Base-by-base conservation (phyloP, 2,113 vertebrate species). In the Actenoides lindsayi region DNA sequence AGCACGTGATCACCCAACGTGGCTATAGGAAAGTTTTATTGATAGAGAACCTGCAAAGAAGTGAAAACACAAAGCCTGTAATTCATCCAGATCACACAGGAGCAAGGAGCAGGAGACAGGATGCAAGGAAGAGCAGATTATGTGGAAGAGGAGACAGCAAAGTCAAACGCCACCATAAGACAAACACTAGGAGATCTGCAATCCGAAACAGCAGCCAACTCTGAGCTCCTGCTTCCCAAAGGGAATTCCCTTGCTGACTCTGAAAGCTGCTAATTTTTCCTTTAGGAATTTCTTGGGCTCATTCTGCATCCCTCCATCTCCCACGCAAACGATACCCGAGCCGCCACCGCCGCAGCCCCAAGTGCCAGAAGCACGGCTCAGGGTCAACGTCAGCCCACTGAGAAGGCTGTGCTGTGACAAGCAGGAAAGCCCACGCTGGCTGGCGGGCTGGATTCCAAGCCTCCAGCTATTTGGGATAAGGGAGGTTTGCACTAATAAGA, bases 401-500 rank as follows among this genome's bases (percentile, higher is more conserved):
- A 65, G 73, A 2, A 65, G 46, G 27, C 21, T 41, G 9, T 56
- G 5, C 60, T 71, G 73, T 3, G 64, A 75, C 84, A 84, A 39
- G 14, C 30, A 84, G 84, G 70, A 57, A 46, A 78, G 62, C 80
- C 91, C 85, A 81, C 16, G 9, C 94, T 37, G 70, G 6, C 82
- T 74, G 56, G 8, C 1, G 1, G 82, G 82, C 92, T 92, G 69
- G 5, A 68, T 82, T 83, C 88, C 83, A 83, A 89, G 70, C 94
- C 93, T 77, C 2, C 35, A 87, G 96, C 96, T 93, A 67, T 77
- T 88, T 90, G 78, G 67, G 87, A 87, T n/a, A 30, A 71, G 30
- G 59, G 59, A 91, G 46, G 24, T 48, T 83, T 85, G 87, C 87
- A 56, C 77, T 92, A 91, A 95, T 63, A 75, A 89, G 79, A 81